phyloP scores from a whole-genome alignment of 2,888 invertebrate species.

The Trichogramma evanescens region DNA sequence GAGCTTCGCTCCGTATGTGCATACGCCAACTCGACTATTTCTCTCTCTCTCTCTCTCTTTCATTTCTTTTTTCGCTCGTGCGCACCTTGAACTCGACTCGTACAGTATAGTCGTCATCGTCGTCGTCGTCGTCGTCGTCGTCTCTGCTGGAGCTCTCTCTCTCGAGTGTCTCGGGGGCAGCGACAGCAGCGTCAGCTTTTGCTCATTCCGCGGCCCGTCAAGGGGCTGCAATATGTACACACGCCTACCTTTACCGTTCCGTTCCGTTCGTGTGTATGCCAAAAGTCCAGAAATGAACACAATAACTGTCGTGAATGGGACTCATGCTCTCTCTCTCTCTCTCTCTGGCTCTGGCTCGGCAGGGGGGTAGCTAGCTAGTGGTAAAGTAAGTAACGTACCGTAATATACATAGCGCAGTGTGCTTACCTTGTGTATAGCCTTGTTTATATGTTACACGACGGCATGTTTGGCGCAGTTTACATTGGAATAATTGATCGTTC shows the following conservation, averaged over 20 bases:
- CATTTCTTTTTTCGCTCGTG: not conserved
- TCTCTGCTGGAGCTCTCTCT: not conserved
- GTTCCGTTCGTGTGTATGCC: conserved; percentile 19
- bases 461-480: too few relatives aligned
- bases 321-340: conserved; percentile 12
- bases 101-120: too few relatives aligned
- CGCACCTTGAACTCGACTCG: too few relatives aligned
- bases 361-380: too few relatives aligned
- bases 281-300: conserved; percentile 23
- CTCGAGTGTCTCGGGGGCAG: conserved; percentile 15
- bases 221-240: not conserved
- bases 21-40: not conserved
- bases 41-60: not conserved
- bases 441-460: too few relatives aligned
- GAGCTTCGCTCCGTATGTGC: not conserved
- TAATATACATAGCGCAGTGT: too few relatives aligned
- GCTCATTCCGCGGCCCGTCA: conserved; percentile 10
- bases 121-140: too few relatives aligned
- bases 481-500: too few relatives aligned
- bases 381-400: too few relatives aligned
- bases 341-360: not conserved
- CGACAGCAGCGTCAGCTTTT: conserved; percentile 1
- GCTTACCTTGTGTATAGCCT: too few relatives aligned
- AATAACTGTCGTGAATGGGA: conserved; percentile 27
- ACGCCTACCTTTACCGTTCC: not conserved